Conservation (phyloP, 1,140 invertebrate species). For the Penaeus japonicus region DNA sequence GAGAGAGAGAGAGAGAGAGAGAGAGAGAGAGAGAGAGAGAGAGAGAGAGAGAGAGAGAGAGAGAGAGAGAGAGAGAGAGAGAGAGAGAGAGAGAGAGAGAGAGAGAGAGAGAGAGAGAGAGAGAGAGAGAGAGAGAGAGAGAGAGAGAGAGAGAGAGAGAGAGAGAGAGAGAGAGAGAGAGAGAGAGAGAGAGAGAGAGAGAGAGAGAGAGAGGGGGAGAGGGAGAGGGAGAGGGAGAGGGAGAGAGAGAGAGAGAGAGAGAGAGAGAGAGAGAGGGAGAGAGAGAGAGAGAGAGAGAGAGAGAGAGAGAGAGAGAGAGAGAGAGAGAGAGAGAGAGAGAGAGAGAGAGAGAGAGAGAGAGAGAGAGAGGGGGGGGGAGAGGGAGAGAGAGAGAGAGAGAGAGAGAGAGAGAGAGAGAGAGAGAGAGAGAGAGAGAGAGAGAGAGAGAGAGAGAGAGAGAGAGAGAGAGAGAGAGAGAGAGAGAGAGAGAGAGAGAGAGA, state of each 20-base stretch:
- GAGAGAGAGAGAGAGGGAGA: no score
- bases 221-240: neutral
- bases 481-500: neutral
- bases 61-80: neutral
- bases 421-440: neutral
- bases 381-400: neutral
- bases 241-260: neutral
- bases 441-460: neutral
- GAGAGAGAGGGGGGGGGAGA: neutral
- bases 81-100: neutral
- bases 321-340: neutral
- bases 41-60: no score
- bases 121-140: neutral
- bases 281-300: neutral
- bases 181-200: neutral
- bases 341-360: neutral
- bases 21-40: neutral
- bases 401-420: neutral
- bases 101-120: neutral
- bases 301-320: neutral
- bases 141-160: neutral
- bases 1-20: neutral
- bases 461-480: neutral
- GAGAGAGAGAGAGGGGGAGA: no score
- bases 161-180: neutral